phyloP scores from a whole-genome alignment of 1,140 invertebrate genomes.

The Metopolophium dirhodum region DNA sequence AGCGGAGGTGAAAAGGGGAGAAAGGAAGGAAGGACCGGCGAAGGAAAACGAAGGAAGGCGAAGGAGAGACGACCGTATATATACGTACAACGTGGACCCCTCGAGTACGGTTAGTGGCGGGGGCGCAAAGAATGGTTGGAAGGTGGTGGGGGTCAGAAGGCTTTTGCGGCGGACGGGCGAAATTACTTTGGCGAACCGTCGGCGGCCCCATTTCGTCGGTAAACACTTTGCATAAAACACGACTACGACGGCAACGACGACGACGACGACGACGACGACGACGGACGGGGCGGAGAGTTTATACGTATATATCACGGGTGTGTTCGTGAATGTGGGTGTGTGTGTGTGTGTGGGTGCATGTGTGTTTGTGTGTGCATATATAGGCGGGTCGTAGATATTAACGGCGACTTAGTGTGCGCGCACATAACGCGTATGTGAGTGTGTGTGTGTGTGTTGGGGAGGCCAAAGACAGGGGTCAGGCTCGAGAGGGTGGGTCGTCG shows the following conservation, averaged over 20 bases:
- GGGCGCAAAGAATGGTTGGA: neutral
- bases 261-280: constrained; percentile 9
- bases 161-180: constrained; percentile 40
- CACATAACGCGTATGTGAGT: too few relatives aligned
- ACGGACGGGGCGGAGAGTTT: neutral
- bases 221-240: constrained; percentile 57
- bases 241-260: constrained; percentile 31
- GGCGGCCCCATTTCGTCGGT: constrained; percentile 36
- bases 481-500: constrained; percentile 23
- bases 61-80: neutral
- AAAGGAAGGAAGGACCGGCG: neutral
- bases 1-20: constrained; percentile 7
- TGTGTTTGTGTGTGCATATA: neutral
- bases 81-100: neutral
- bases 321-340: too few relatives aligned
- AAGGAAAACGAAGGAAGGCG: neutral
- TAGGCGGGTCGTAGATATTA: neutral
- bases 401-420: neutral
- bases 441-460: neutral
- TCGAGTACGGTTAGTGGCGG: neutral
- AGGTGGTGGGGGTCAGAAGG: constrained; percentile 29
- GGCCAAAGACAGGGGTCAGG: constrained; percentile 39
- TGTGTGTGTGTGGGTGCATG: too few relatives aligned
- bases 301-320: neutral
- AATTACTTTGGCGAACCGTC: constrained; percentile 43